Percentiles rank a stretch among this genome's conserved stretches.
Conservation (phyloP, 2,113 vertebrate genomes). For the Lamprologus sp. region DNA sequence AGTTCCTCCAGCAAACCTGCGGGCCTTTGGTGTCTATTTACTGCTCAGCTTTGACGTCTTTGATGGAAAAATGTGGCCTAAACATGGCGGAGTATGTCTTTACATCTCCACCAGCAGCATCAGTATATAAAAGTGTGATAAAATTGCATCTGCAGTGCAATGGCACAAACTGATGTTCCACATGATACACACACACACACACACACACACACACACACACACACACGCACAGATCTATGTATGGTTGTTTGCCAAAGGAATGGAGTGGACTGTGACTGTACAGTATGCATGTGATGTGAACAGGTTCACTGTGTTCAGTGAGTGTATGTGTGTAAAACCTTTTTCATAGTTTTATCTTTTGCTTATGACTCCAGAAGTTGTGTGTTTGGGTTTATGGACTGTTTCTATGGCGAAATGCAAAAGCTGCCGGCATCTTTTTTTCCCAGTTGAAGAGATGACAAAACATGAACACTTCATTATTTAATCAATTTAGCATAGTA, state of each 20-base stretch:
- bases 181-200: background rate
- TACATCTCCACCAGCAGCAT: too few relatives aligned
- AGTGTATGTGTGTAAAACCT: background rate
- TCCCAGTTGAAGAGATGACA: background rate
- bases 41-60: background rate
- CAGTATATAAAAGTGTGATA: too few relatives aligned
- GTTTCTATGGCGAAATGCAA: constrained; percentile 20
- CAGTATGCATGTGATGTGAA: background rate
- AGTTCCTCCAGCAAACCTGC: background rate
- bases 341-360: background rate
- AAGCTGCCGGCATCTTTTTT: background rate
- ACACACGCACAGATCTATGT: background rate
- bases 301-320: background rate
- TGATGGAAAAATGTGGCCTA: background rate
- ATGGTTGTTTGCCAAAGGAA: background rate
- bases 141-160: too few relatives aligned
- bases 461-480: background rate
- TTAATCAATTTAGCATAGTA: background rate
- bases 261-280: background rate
- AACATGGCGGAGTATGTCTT: background rate
- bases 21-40: background rate
- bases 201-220: too few relatives aligned
- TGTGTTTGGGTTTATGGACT: background rate
- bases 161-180: too few relatives aligned
- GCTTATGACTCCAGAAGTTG: background rate